A percentile compares a stretch with the other conserved stretches of the same genome.
phyloP scores from a whole-genome alignment of 1,140 invertebrate species.

The Caenorhabditis elegans region WBcel235 BX284606.5:13511001-13511500 shows the following conservation, averaged over 20 bases:
- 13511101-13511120: not conserved
- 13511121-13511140: not conserved
- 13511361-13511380: no score
- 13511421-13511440: no score
- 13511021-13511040: not conserved
- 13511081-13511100: not conserved
- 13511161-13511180: not conserved
- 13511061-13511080: not conserved
- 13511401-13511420: no score
- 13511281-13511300: no score
- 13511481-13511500: no score
- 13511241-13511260: not conserved
- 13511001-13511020: not conserved
- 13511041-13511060: constrained; percentile 4
- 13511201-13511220: not conserved
- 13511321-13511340: no score
- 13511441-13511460: no score
- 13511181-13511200: constrained; percentile 26
- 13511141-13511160: not conserved
- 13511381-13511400: no score
- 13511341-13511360: no score
- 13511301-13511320: no score
- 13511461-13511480: no score
- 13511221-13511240: not conserved
- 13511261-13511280: no score